These are phyloP conservation scores for Xylocampa areola DNA, from an alignment of 2,888 invertebrate genomes.

Conservation along the genomic window DNA sequence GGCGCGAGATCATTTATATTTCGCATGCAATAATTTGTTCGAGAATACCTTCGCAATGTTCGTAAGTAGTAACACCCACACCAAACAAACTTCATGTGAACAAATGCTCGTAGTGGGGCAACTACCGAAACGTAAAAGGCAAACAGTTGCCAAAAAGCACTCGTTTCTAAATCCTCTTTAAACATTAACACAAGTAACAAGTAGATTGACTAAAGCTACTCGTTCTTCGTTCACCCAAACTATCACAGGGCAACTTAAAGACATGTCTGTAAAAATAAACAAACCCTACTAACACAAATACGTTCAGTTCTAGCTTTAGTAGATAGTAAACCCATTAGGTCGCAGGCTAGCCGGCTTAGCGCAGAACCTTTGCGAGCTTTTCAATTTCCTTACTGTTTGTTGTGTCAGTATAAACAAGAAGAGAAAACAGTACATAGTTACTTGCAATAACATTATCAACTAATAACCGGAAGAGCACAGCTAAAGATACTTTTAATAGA, in stretches of 20 bases:
- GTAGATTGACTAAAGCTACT: conserved; percentile 21
- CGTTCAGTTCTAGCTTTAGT: conserved; percentile 36
- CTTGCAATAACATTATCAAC: conserved; percentile 13
- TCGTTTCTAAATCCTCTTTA: conserved; percentile 4
- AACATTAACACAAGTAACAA: conserved; percentile 23
- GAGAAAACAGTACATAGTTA: conserved; percentile 18
- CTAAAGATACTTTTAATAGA: not conserved
- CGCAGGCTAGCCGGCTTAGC: conserved; percentile 41
- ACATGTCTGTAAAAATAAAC: conserved; percentile 41
- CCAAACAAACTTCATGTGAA: too few relatives aligned
- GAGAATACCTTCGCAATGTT: too few relatives aligned
- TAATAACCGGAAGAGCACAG: conserved; percentile 12
- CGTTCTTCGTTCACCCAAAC: conserved; percentile 6
- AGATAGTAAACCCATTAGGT: conserved; percentile 55
- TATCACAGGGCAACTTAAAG: conserved; percentile 27
- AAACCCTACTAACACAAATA: conserved; percentile 44
- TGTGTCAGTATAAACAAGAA: conserved; percentile 25
- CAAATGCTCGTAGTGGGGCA: too few relatives aligned
- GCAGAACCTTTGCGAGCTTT: conserved; percentile 52
- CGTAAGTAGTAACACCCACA: too few relatives aligned
- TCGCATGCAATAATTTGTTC: too few relatives aligned
- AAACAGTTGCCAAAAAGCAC: not conserved
- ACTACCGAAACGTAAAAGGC: not conserved
- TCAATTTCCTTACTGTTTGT: conserved; percentile 53
- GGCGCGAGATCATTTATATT: too few relatives aligned